Percentiles rank a stretch among this genome's conserved stretches.
Conservation (phyloP, 2,888 invertebrate genomes). For the Leptopilina myrica region DNA sequence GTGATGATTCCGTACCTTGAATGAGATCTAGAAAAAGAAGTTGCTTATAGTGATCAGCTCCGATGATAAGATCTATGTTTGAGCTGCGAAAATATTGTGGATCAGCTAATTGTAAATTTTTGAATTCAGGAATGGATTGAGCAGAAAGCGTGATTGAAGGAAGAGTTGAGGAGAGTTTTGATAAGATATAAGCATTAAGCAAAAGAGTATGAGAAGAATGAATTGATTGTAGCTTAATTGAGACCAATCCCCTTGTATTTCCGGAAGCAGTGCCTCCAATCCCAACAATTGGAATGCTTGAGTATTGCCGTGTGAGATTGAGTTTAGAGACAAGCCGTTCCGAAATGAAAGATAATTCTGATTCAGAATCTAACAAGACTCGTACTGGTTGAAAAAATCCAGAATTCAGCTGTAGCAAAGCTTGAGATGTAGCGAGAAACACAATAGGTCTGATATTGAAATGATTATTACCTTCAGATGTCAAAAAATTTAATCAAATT, state of each 20-base stretch:
- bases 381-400: neutral
- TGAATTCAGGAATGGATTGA: neutral
- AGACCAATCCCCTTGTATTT: neutral
- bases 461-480: neutral
- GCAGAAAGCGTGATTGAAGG: neutral
- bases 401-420: neutral
- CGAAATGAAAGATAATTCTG: neutral
- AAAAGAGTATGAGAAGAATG: neutral
- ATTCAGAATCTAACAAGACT: neutral
- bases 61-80: neutral
- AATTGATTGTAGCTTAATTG: neutral
- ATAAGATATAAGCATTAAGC: neutral
- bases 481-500: neutral
- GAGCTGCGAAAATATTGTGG: slow-evolving; percentile 10
- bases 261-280: neutral
- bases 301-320: neutral
- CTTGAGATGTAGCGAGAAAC: neutral
- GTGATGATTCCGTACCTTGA: neutral
- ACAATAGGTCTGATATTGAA: neutral
- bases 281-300: neutral
- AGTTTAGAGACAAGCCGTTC: neutral
- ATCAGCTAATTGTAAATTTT: neutral
- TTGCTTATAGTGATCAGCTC: too few species aligned
- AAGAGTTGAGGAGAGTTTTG: neutral
- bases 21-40: neutral